A percentile compares a stretch with the other conserved stretches of the same genome.
Conservation (phyloP, 2,797 vertebrate genomes). For the Lacerta agilis region DNA sequence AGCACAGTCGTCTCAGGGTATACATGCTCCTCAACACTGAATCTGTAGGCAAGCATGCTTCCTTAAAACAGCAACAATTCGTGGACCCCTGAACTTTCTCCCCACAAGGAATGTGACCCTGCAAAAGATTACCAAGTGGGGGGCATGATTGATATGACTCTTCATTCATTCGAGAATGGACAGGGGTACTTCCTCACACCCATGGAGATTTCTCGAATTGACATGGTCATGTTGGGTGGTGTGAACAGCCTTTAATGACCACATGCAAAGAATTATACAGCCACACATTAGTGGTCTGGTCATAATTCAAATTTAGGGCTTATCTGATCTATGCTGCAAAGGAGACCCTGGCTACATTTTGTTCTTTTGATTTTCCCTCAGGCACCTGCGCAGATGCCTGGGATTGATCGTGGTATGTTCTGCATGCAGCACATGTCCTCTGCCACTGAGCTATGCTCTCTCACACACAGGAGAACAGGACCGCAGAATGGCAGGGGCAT, state of each 20-base stretch:
- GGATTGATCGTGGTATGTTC: not conserved
- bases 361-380: not conserved
- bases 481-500: not conserved
- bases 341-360: not conserved
- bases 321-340: not conserved
- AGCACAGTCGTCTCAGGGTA: not conserved
- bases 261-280: not conserved
- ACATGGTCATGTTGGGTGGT: not conserved
- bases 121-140: not conserved
- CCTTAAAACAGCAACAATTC: not conserved
- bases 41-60: not conserved
- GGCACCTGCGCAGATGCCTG: not conserved
- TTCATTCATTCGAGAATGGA: not conserved
- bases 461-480: not conserved
- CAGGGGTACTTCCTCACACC: not conserved
- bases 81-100: not conserved
- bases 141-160: not conserved
- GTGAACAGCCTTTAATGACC: not conserved
- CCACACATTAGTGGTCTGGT: no score
- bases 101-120: not conserved
- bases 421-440: no score
- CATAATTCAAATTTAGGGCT: not conserved
- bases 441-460: not conserved
- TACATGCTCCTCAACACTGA: not conserved
- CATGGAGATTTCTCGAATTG: not conserved